Base-by-base conservation (phyloP, 2,888 invertebrate genomes). In the Alloplasta piceator region DNA sequence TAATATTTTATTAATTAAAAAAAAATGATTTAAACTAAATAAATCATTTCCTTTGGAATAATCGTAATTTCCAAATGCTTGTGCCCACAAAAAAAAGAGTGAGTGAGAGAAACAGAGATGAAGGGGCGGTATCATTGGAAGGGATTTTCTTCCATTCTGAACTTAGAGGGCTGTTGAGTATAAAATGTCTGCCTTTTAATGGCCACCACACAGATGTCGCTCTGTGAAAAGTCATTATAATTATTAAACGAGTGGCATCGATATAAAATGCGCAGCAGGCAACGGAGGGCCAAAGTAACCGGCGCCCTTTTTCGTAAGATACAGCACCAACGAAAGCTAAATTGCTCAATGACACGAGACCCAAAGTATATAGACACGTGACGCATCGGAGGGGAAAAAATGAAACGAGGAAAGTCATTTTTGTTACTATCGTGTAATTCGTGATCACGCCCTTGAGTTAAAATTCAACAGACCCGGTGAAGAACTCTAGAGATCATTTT, bases 171-270 rank as follows among this genome's bases (percentile, higher is more conserved):
- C 70, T 38, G 58, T 26, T 26, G 26, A 3, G 3, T 26, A 26
- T 26, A 26, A 26, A 26, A 26, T 26, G 26, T 26, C 26, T 26
- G 41, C 55, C 4, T 14, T 52, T 14, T 52, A 12, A 52, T 26
- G 26, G 26, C 26, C 52, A 52, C n/a, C 52, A 52, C 52, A 80
- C 86, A 86, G 88, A 87, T 87, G 87, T 84, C 83, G 26, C 81
- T 86, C 84, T 83, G 85, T 84, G 73, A 63, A 26, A 85, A 88
- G 85, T 87, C 86, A 88, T 88, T 88, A 88, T 85, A 83, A 84
- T 87, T 86, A 88, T 87, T 88, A 50, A 56, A 52, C 39, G 71
- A 52, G 61, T 63, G 55, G 16, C 72, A 61, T 71, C 66, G 72
- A 81, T 83, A 66, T 82, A 83, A 41, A 10, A 67, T n/a, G n/a